A percentile compares a stretch with the other conserved stretches of the same genome.
These are phyloP conservation scores for Branchellion lobata DNA, from an alignment of 2,888 invertebrate species.

Conservation along the genomic window DNA sequence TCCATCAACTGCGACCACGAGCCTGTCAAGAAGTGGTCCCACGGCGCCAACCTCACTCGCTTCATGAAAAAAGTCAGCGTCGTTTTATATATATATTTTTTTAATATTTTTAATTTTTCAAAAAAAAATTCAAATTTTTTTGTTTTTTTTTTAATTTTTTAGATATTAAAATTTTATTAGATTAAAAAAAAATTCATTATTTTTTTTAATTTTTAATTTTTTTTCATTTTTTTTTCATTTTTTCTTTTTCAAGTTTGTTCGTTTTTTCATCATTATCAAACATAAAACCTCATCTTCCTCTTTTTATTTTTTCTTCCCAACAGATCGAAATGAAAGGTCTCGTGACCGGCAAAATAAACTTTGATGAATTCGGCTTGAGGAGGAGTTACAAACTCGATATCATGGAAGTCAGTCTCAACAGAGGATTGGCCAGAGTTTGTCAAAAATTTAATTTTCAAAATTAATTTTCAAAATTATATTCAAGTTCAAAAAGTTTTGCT, in stretches of 20 bases:
- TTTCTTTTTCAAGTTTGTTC: too few relatives aligned
- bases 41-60: conserved; percentile 44
- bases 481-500: background rate
- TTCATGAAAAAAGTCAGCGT: conserved; percentile 36
- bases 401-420: conserved; percentile 54
- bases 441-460: background rate
- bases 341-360: conserved; percentile 57
- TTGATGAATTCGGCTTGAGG: conserved; percentile 56
- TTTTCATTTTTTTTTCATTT: too few relatives aligned
- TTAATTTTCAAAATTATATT: too few relatives aligned
- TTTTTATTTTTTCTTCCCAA: too few relatives aligned
- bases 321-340: conserved; percentile 56
- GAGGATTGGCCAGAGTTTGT: conserved; percentile 50
- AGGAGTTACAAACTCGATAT: conserved; percentile 55
- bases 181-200: background rate
- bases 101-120: too few relatives aligned
- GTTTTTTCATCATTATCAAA: too few relatives aligned
- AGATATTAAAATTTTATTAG: background rate
- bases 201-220: too few relatives aligned
- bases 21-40: conserved; percentile 65
- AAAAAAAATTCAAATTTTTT: background rate
- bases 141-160: background rate
- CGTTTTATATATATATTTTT: too few relatives aligned
- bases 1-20: conserved; percentile 47
- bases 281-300: too few relatives aligned